Base-by-base conservation (phyloP, 2,113 vertebrate genomes). In the Egretta garzetta region DNA sequence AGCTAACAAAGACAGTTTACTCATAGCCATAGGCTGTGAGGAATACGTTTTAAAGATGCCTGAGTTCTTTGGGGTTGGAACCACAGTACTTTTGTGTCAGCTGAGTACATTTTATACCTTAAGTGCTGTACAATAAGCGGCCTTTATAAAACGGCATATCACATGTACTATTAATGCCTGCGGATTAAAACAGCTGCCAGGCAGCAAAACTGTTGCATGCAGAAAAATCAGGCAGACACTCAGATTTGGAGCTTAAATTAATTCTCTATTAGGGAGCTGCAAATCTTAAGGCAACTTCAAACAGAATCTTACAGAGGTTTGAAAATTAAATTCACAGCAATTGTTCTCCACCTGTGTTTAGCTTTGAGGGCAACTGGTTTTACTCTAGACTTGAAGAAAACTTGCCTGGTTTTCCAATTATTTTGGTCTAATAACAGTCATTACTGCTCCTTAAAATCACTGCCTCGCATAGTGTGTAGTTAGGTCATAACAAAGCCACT, bases 121-220 rank as follows among this genome's bases (percentile, higher is more conserved):
- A 68, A 86, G 45, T 4, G 5, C 77, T 80, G 18, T 76, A 82
- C 39, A 74, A 32, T 88, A 84, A 71, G 10, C 18, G 18, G 41
- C 63, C 58, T 90, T 90, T 90, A 70, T 80, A 62, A 83, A 72
- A 59, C 26, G 79, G 33, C 23, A 3, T 80, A 60, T 82, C 71
- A 35, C n/a, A 43, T 66, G 10, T 74, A 14, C 63, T 76, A 7
- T 45, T 93, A 83, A 86, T 70, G 68, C 63, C 30, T 93, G 50
- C 47, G 76, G 71, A 93, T 88, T 88, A 66, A 82, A 94, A 82
- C 74, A 93, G 67, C 93, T 95, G 71, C 50, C 74, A 79, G 55
- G 39, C 50, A 82, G n/a, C 33, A 62, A 77, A 93, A 55, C 19
- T 56, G 17, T 12, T 45, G 39, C 45, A 33, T 41, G 28, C 53